These are phyloP conservation scores for Hippocampus comes DNA, from an alignment of 2,113 vertebrate species.

Conservation along the genomic window DNA sequence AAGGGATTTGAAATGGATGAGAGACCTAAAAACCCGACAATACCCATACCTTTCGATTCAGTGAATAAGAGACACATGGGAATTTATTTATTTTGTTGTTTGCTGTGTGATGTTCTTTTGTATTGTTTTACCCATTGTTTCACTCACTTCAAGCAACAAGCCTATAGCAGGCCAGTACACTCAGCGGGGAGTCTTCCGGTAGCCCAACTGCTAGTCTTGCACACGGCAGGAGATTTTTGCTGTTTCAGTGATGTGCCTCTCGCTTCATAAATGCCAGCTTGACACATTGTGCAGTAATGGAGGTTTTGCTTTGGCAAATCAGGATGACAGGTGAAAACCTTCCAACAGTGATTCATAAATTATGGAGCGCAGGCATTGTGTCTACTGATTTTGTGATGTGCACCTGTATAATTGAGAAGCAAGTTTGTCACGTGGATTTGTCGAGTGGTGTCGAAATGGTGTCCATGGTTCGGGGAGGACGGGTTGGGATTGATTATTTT, in stretches of 20 bases:
- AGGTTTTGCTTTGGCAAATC: conserved; percentile 33
- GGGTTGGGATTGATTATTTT: conserved; percentile 12
- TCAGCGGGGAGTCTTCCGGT: conserved; percentile 29
- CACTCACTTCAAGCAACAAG: conserved; percentile 4
- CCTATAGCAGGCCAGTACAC: conserved; percentile 6
- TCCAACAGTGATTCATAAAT: conserved; percentile 36
- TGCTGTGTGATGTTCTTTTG: not conserved
- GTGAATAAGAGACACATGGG: not conserved
- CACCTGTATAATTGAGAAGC: conserved; percentile 48
- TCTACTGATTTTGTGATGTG: conserved; percentile 46
- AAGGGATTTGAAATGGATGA: not conserved
- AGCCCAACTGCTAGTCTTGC: conserved; percentile 12
- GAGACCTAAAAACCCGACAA: not conserved
- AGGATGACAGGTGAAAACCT: conserved; percentile 45
- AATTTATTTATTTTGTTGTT: not conserved
- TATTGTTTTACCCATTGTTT: not conserved
- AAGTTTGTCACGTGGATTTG: conserved; percentile 25
- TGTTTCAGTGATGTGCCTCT: conserved; percentile 16
- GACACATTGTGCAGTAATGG: conserved; percentile 17
- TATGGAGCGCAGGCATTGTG: conserved; percentile 46
- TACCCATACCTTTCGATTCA: not conserved
- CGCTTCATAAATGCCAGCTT: conserved; percentile 27
- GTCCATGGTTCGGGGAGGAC: conserved; percentile 11
- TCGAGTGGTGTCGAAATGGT: conserved; percentile 37
- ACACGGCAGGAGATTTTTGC: conserved; percentile 15